These are phyloP conservation scores for Propithecus coquereli DNA, from an alignment of 2,113 vertebrate genomes.

Conservation along the genomic window DNA sequence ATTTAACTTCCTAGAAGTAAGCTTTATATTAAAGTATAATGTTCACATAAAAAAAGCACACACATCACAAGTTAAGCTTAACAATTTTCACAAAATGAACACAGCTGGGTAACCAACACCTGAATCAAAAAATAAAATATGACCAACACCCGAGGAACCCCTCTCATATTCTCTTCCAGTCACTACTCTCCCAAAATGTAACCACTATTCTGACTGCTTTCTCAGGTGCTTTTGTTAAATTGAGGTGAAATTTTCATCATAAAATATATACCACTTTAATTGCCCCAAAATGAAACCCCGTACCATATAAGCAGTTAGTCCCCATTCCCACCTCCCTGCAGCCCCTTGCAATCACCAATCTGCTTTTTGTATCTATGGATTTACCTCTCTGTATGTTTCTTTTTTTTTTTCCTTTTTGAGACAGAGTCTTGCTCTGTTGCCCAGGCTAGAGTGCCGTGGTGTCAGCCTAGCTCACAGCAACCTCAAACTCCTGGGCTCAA, in stretches of 20 bases:
- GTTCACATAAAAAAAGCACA: neutral
- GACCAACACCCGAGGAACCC: neutral
- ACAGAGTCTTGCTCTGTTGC: too few relatives aligned
- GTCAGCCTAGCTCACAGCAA: too few relatives aligned
- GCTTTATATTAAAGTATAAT: conserved; percentile 13
- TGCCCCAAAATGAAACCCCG: neutral
- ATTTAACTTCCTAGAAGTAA: neutral
- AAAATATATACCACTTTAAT: conserved; percentile 13
- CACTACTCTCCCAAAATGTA: neutral
- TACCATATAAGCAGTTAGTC: neutral
- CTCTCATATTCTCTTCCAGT: neutral
- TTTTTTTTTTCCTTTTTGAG: too few relatives aligned
- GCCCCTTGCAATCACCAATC: neutral
- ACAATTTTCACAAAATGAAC: neutral
- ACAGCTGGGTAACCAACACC: neutral
- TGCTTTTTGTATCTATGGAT: neutral
- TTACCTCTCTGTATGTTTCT: neutral
- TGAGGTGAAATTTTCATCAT: neutral
- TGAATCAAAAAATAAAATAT: conserved; percentile 15
- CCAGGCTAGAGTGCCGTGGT: too few relatives aligned
- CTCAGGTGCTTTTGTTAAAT: neutral
- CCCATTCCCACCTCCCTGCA: neutral
- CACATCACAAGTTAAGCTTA: neutral
- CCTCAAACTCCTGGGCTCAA: too few relatives aligned
- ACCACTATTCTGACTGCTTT: neutral